Evolutionary conservation across 1,140 invertebrate species (phyloP).

Genomic region (Meloidogyne floridensis): DNA sequence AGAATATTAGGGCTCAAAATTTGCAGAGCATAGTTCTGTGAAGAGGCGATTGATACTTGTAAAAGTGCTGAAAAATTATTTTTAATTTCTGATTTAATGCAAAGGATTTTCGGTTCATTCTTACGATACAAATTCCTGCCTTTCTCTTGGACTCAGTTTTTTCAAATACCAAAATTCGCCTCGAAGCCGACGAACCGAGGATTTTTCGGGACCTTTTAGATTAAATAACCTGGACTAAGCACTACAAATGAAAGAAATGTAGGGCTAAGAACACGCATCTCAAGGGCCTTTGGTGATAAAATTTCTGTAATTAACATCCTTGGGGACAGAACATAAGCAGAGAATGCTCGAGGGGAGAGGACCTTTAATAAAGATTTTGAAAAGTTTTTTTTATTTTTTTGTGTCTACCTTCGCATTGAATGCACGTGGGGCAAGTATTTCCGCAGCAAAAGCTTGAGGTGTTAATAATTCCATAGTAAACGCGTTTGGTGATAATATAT

Average conservation of each 20-base stretch:
- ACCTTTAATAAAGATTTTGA: slow-evolving; percentile 1
- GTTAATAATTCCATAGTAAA: slow-evolving; percentile 15
- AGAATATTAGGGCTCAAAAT: slow-evolving; percentile 33
- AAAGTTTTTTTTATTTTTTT: background rate
- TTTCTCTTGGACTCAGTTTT: too few species aligned
- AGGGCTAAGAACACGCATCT: slow-evolving; percentile 14
- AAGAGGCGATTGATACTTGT: slow-evolving; percentile 19
- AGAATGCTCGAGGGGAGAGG: slow-evolving; percentile 27
- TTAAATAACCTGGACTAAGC: slow-evolving; percentile 30
- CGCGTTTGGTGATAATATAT: slow-evolving; percentile 33
- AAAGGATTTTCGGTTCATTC: too few species aligned
- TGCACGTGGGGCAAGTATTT: slow-evolving; percentile 22
- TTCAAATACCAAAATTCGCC: too few species aligned
- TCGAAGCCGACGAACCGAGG: too few species aligned
- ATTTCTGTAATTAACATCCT: slow-evolving; percentile 17
- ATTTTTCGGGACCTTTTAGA: too few species aligned
- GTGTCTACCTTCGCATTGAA: background rate
- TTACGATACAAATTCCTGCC: too few species aligned
- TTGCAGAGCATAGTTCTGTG: slow-evolving; percentile 12
- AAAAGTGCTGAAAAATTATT: slow-evolving; percentile 20
- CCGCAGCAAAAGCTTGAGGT: slow-evolving; percentile 29
- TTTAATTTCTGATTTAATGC: background rate
- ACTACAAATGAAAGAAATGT: slow-evolving; percentile 23
- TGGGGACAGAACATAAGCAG: slow-evolving; percentile 29
- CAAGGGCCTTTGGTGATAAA: slow-evolving; percentile 25